Evolutionary conservation across 1,140 invertebrate species (phyloP), one percentile per base, ranked within the genome.

Genomic region (Stenopsyche tienmushanensis): DNA sequence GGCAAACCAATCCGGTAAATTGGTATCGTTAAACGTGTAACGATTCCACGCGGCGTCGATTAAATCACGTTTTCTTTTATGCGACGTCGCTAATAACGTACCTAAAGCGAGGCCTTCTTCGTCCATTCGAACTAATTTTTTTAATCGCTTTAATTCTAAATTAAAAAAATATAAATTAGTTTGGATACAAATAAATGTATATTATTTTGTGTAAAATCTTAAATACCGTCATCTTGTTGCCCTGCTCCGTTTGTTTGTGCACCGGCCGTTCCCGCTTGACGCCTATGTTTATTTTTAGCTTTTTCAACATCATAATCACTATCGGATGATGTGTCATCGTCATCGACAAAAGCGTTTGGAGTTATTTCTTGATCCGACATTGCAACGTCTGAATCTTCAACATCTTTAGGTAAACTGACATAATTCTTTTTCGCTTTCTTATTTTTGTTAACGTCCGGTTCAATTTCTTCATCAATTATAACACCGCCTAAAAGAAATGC

Each of bases 1-100:
- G 0, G 88, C 83, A 83, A 99, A 99, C 98, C 98, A 99, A 69
- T 91, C 90, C 0, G 98, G 98, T 26, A 99, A 78, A 75, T 92
- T 86, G 7, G 88, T 86, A 77, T 99, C 97, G 71, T 92, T 91
- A 72, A 93, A 93, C 0, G 86, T 85, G 74, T 91, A 96, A 69
- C 94, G 85, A 78, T 97, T 97, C 93, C 94, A 97, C 1, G 85
- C 93, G 17, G 83, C 88, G 77, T 98, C 94, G 21, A 90, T 83
- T 8, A 98, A 75, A 74, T 98, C 93, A 24, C 92, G 82, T 70
- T 90, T 91, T 5, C 85, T 84, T 78, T 96, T 97, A 74, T 90
- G 89, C 58, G 92, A 94, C 49, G 91, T 85, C 2, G 91, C 84
- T 76, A 98, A 82, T 73, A 96, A 77, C 0, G 93, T 86, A 1